A percentile compares a stretch with the other conserved stretches of the same genome.
These are phyloP conservation scores for Chloroclystis v-ata DNA, from an alignment of 2,888 invertebrate genomes.

Conservation along the genomic window DNA sequence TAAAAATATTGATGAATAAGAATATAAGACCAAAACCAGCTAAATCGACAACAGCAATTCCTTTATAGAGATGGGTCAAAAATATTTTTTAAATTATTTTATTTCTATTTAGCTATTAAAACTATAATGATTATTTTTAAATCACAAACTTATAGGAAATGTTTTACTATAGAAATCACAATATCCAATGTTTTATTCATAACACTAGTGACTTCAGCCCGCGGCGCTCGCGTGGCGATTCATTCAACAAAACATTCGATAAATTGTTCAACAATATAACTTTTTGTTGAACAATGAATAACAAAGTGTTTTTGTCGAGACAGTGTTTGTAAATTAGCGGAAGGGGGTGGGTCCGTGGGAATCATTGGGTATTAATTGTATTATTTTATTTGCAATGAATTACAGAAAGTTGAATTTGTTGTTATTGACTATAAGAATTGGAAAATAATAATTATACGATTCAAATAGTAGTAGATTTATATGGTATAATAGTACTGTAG, in stretches of 20 bases:
- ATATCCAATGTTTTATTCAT: slow-evolving; percentile 64
- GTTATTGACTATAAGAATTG: background rate
- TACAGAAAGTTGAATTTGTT: background rate
- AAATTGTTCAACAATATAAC: slow-evolving; percentile 18
- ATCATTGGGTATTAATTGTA: slow-evolving; percentile 17
- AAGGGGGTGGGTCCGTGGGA: slow-evolving; percentile 28
- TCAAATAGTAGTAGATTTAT: no score
- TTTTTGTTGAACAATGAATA: slow-evolving; percentile 13
- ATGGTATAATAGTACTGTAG: no score
- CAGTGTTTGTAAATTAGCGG: slow-evolving; percentile 60
- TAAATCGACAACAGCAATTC: no score
- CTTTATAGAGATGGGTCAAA: no score
- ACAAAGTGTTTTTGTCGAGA: slow-evolving; percentile 22
- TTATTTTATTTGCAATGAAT: slow-evolving; percentile 4
- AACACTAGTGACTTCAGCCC: slow-evolving; percentile 51
- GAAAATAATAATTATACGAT: no score
- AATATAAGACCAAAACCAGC: no score
- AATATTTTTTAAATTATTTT: no score
- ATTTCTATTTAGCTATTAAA: no score
- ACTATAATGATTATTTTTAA: no score
- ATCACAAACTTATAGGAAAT: no score
- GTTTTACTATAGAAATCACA: no score
- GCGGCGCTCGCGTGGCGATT: slow-evolving; percentile 64
- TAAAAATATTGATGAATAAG: no score
- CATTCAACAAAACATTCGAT: slow-evolving; percentile 52